Base-by-base conservation (phyloP, 2,797 vertebrate species). In the Gallirallus australis region DNA sequence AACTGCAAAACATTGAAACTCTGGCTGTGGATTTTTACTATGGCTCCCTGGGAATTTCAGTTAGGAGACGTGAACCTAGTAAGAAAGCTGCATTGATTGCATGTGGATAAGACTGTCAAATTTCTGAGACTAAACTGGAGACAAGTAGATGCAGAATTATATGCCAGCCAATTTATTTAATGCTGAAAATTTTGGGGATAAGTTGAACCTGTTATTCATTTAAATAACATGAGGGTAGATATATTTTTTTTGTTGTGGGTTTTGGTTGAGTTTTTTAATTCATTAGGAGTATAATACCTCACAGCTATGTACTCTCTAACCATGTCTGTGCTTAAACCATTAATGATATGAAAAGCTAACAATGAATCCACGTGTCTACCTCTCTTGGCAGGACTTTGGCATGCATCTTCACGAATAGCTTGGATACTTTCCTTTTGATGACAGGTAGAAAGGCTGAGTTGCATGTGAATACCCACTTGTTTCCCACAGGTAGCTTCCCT, bases 61-160 rank as follows among this genome's bases (percentile, higher is more conserved):
- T 37, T 84, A 54, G 2, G 0, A 81, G 40, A 1, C 4, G 14
- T 31, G 42, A 69, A 7, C 3, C 2, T 13, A 9, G 2, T 23
- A 48, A 77, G 68, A 54, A 82, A 70, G 30, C 6, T 48, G 57
- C 7, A 3, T 24, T 78, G 45, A 40, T 52, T 54, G 8, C 15
- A 2, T 20, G 15, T 9, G 3, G 3, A 6, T 5, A 0, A 5
- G 21, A 18, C 6, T 59, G 33, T 40, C 27, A 65, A 33, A 66
- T n/a, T n/a, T 35, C 0, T 30, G 30, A 48, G 27, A 77, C 33
- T 8, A 13, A 37, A 19, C 19, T 19, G 15, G 7, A 25, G 16
- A 23, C 30, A 72, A 71, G 45, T 83, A 77, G 17, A 35, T 33
- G 57, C n/a, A 65, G 59, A 61, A 69, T 37, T 42, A 69, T 52